Evolutionary conservation across 2,888 invertebrate genomes (phyloP), one percentile per base, ranked within the genome.

Genomic region (Poecilus cupreus): DNA sequence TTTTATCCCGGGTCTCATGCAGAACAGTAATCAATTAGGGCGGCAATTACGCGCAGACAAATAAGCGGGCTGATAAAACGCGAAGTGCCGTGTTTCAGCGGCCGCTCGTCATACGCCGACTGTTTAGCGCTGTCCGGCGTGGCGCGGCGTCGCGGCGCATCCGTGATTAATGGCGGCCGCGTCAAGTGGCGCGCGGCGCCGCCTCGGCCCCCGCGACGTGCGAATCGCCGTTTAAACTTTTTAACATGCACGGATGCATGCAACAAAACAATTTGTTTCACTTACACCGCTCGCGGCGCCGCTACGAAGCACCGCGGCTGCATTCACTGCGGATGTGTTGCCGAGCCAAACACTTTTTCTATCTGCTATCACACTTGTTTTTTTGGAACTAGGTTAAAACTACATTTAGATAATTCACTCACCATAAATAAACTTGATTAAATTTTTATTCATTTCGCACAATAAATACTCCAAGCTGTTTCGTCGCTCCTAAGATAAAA

Each of bases 261-360:
- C 81, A 81, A 81, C 75, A 64, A 81, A 81, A 81, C 81, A 81
- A 81, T 81, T 81, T 81, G 75, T 81, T 81, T 81, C 75, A 81
- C 81, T 81, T 81, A 81, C 75, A 22, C 57, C 20, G n/a, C 10
- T 24, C 8, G 13, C 18, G 2, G 24, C 75, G 51, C 49, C 26
- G 51, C 51, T 22, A 13, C 11, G 13, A 20, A 10, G 32, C 16
- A 75, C 24, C 22, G 8, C 72, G 18, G 13, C 72, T 72, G 22
- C 72, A 22, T 43, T 18, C 72, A 72, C 22, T 46, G 46, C 26
- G 51, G 51, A 18, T 68, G 37, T 68, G 64, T 22, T 37, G 60
- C 26, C 13, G 24, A 26, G 22, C 60, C 22, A 68, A 68, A 68
- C 37, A 68, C 32, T 68, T 68, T 60, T 68, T 37, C 64, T 32